These are phyloP conservation scores for Prionace glauca DNA, from an alignment of 2,797 vertebrate genomes.

Conservation along the genomic window DNA sequence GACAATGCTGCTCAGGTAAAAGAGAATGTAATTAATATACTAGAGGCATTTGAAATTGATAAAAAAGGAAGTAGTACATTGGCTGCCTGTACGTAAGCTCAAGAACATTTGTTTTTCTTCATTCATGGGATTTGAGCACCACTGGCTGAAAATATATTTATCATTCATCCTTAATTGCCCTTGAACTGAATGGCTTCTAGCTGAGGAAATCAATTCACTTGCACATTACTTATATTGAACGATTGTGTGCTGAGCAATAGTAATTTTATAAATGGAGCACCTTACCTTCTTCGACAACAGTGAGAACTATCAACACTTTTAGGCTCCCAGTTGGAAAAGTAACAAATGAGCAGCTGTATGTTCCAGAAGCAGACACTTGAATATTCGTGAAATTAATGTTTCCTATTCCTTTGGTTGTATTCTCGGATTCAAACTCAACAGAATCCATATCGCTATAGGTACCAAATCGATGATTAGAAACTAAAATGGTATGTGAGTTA, in stretches of 20 bases:
- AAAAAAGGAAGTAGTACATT: too few species aligned
- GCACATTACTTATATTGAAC: neutral
- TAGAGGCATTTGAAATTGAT: too few species aligned
- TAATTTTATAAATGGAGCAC: neutral
- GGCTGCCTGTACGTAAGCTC: too few species aligned
- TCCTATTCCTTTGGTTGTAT: neutral
- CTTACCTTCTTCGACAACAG: constrained; percentile 21
- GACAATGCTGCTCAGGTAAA: too few species aligned
- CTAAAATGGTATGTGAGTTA: neutral
- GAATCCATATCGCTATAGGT: neutral
- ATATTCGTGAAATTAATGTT: neutral
- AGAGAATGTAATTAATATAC: too few species aligned
- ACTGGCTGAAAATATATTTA: too few species aligned
- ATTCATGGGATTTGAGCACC: too few species aligned
- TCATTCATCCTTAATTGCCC: neutral
- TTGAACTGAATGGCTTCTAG: neutral
- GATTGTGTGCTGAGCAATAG: neutral
- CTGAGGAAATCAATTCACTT: neutral
- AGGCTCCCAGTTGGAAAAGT: constrained; percentile 12
- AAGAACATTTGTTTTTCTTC: too few species aligned
- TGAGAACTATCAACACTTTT: neutral
- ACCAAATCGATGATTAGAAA: neutral
- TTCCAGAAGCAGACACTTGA: neutral
- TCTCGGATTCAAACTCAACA: neutral
- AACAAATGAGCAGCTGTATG: neutral